phyloP scores from a whole-genome alignment of 2,888 invertebrate species.

The Elysia crispata region DNA sequence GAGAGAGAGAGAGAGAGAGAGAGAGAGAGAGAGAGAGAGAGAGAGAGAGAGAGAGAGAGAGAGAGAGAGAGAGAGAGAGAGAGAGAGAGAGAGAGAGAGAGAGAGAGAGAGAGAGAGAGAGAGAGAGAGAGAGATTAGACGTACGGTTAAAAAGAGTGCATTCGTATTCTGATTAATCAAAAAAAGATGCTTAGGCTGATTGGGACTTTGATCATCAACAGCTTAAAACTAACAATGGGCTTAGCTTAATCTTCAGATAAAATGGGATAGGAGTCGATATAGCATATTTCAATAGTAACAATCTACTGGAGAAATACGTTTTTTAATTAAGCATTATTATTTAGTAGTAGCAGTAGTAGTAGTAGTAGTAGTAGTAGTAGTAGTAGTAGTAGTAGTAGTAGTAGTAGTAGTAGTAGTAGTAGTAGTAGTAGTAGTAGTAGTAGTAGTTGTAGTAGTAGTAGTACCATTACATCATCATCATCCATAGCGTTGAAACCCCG shows the following conservation, averaged over 20 bases:
- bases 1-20: slow-evolving; percentile 24
- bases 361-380: background rate
- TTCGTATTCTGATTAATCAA: background rate
- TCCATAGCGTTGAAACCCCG: too few species aligned
- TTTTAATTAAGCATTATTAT: background rate
- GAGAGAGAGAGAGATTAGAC: slow-evolving; percentile 13
- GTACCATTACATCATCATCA: too few species aligned
- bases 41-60: slow-evolving; percentile 41
- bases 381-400: background rate
- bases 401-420: slow-evolving; percentile 18
- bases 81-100: slow-evolving; percentile 21
- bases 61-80: slow-evolving; percentile 28
- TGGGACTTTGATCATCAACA: too few species aligned
- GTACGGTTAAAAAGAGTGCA: slow-evolving; percentile 6
- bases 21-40: slow-evolving; percentile 43
- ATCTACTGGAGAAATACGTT: background rate
- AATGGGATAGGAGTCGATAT: too few species aligned
- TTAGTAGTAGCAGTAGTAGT: background rate
- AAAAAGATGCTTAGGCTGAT: too few species aligned
- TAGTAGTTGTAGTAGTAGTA: slow-evolving; percentile 33
- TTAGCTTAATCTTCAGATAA: too few species aligned
- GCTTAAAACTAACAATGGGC: too few species aligned
- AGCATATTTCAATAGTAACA: background rate
- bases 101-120: slow-evolving; percentile 30
- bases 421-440: slow-evolving; percentile 11